A percentile compares a stretch with the other conserved stretches of the same genome.
phyloP scores from a whole-genome alignment of 2,113 vertebrate species.

The Ochotona princeps region DNA sequence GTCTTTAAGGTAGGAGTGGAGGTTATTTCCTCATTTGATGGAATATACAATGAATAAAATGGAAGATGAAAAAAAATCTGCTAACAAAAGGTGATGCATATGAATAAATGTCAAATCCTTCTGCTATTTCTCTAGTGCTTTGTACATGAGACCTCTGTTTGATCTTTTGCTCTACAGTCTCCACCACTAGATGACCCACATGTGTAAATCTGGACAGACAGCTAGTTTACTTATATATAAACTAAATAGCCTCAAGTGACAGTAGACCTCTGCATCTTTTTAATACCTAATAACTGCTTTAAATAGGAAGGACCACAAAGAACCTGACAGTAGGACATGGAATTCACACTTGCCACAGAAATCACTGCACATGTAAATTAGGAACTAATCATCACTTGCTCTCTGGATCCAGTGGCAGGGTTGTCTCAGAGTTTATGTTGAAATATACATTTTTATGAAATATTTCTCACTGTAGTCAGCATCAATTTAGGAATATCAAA shows the following conservation, averaged over 20 bases:
- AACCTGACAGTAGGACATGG: slow-evolving; percentile 47
- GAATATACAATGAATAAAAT: slow-evolving; percentile 54
- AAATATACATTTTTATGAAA: slow-evolving; percentile 80
- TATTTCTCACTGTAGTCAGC: slow-evolving; percentile 71
- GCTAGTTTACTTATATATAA: slow-evolving; percentile 49
- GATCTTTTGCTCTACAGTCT: slow-evolving; percentile 46
- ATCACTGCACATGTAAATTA: slow-evolving; percentile 73
- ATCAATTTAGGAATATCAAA: slow-evolving; percentile 75
- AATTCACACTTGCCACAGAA: slow-evolving; percentile 71
- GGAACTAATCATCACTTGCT: slow-evolving; percentile 74
- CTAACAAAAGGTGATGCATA: slow-evolving; percentile 30
- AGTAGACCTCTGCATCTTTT: slow-evolving; percentile 53
- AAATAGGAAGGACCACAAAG: slow-evolving; percentile 50
- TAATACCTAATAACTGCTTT: slow-evolving; percentile 50
- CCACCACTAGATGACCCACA: not conserved
- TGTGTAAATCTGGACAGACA: slow-evolving; percentile 46
- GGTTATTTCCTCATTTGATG: slow-evolving; percentile 13
- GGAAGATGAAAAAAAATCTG: slow-evolving; percentile 8
- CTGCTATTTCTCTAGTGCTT: slow-evolving; percentile 3
- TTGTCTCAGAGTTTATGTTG: slow-evolving; percentile 71
- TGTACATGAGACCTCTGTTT: slow-evolving; percentile 1
- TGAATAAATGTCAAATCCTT: slow-evolving; percentile 43
- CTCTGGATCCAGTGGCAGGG: slow-evolving; percentile 60
- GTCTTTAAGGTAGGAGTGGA: slow-evolving; percentile 51
- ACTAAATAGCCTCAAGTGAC: slow-evolving; percentile 41